Base-by-base conservation (phyloP, 2,113 vertebrate species). In the Ariopsis seemanni region DNA sequence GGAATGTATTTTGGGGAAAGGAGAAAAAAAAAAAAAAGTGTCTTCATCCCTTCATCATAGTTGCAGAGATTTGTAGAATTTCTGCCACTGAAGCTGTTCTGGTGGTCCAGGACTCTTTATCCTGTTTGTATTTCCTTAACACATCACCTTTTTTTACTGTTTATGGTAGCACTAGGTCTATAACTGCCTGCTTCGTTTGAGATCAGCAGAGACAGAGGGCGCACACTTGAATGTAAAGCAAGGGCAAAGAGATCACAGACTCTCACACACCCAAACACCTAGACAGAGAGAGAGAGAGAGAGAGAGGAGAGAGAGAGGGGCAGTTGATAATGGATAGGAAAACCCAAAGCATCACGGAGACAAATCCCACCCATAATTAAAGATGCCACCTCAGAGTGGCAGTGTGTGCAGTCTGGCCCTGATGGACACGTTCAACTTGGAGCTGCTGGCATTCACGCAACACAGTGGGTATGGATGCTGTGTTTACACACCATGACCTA, bases 281-380 rank as follows among this genome's bases (percentile, higher is more conserved):
- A 60, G 78, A 81, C 55, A 86, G 42, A 57, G 2, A 82, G 1
- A 85, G 18, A 75, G 14, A 82, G 2, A 85, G 27, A 82, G 10
- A 63, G 53, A 53, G 57, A 86, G 27, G 34, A 71, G 3, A 60
- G 22, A 65, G 25, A 22, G 18, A 52, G 18, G 7, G n/a, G 53
- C 14, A n/a, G n/a, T 62, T 62, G 30, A 42, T 60, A 62, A 60
- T 22, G 27, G 55, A 81, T 57, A 84, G 48, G 42, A 20, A 80
- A 85, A 71, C 62, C 71, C 63, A 65, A 18, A n/a, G 74, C 55
- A 25, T 30, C 60, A 48, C 79, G 17, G 25, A 22, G 57, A 63
- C n/a, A 87, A 62, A 62, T 87, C 42, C 80, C 69, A 75, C 42
- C 57, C 69, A 58, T 71, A 81, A 67, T 57, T 69, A 69, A 63